Conservation (phyloP, 2,888 invertebrate genomes). For the Latheticus oryzae region DNA sequence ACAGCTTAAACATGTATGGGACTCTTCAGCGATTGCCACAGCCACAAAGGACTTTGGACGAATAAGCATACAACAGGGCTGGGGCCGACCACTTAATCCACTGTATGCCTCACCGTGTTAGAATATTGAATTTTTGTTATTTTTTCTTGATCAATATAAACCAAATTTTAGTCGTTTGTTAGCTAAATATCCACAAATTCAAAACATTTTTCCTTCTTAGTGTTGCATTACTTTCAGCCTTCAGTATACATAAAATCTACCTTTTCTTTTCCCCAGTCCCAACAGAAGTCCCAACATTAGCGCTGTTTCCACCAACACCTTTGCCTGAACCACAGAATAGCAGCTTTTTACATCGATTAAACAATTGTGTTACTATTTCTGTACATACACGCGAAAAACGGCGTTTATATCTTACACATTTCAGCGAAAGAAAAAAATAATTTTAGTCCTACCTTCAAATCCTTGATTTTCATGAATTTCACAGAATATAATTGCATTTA, state of each 20-base stretch:
- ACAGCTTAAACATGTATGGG: too few species aligned
- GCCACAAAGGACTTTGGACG: too few species aligned
- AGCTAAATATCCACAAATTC: too few species aligned
- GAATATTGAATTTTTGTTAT: too few species aligned
- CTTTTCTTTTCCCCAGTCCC: conserved; percentile 63
- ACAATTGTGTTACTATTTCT: conserved; percentile 61
- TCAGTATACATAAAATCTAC: conserved; percentile 51
- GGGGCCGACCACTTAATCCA: conserved; percentile 15
- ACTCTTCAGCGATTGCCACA: too few species aligned
- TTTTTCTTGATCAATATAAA: too few species aligned
- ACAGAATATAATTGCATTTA: too few species aligned
- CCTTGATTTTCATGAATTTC: conserved; percentile 91
- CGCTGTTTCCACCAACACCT: conserved; percentile 58
- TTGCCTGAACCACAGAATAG: conserved; percentile 64
- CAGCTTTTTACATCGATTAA: conserved; percentile 62
- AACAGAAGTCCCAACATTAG: conserved; percentile 57
- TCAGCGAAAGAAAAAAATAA: too few species aligned
- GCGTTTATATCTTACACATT: conserved; percentile 30
- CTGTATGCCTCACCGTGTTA: too few species aligned
- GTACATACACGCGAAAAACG: conserved; percentile 47
- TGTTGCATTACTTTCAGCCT: conserved; percentile 28
- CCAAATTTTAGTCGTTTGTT: too few species aligned
- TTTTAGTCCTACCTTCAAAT: conserved; percentile 96
- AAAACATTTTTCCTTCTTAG: too few species aligned
- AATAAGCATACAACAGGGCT: not conserved